Evolutionary conservation across 2,113 vertebrate genomes (phyloP), one percentile per base, ranked within the genome.

Genomic region (Erpornis zantholeuca): DNA sequence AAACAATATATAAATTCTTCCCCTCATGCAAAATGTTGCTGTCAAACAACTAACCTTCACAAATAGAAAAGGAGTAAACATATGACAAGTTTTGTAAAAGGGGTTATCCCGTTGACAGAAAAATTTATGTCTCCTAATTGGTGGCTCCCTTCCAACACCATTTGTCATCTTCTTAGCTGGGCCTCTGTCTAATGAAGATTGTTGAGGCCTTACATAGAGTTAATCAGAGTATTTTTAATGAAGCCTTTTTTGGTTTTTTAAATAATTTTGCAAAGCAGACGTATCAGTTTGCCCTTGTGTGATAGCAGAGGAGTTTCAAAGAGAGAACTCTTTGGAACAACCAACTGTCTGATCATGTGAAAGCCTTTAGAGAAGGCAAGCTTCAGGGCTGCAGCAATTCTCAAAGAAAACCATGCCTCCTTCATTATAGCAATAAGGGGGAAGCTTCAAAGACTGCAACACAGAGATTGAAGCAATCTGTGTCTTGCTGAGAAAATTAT

Each of bases 401-500:
- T 97, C 94, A 97, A 93, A 97, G 96, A 96, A 89, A 96, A 94
- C 49, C 86, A 92, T 96, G 91, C 96, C 95, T 91, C 84, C 76
- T 90, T 96, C 85, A 45, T 92, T 95, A 90, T 45, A 95, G 95
- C 96, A 98, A 71, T 91, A 93, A 97, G 84, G 68, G 84, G 63
- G 86, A 96, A 95, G 96, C 97, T 98, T 98, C 97, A 98, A 98
- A 98, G 97, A 80, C 90, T 96, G 94, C 92, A 93, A 95, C 76
- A 90, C 93, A 97, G 94, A 97, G 94, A 96, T 94, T 97, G 96
- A 97, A 97, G 96, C 93, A 98, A 97, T 97, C 96, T 98, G 95
- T 83, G 83, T 93, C 96, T 97, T 97, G 92, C 97, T 97, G 96
- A 97, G 97, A 97, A 98, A 98, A 97, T 97, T 95, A 98, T 96